Base-by-base conservation (phyloP, 2,888 invertebrate genomes). In the Pristionchus arcanus region DNA sequence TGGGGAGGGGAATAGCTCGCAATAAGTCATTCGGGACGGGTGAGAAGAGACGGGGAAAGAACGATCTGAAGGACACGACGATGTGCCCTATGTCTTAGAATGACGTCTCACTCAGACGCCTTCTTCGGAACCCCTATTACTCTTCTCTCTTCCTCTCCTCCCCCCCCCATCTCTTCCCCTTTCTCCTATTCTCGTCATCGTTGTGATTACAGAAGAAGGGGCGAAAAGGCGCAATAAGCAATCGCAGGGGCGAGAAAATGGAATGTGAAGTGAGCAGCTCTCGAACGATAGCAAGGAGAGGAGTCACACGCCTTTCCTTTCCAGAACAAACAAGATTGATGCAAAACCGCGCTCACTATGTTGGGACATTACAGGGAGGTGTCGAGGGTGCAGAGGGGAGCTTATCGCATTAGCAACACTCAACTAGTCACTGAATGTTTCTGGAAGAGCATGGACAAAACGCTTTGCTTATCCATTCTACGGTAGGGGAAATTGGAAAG, bases 71-170 rank as follows among this genome's bases (percentile, higher is more conserved):
- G 34, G 42, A 42, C 9, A 63, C 66, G 28, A 28, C 13, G 74
- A 77, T 42, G 74, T 77, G 74, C 42, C 74, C 74, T 77, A 77
- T 81, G 49, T 81, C 42, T 74, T 16, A 81, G 81, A 81, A 53
- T 81, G 81, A 81, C 81, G 81, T 81, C 81, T 81, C 81, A 81
- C 42, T 81, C 49, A 49, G 74, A 74, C n/a, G 34, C 74, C 74
- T 31, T 34, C 74, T 31, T 34, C 63, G 53, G 81, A 81, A 81
- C 81, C 81, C 81, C 81, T 81, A 81, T 81, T 81, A 49, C 81
- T 81, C 49, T 63, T 63, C 28, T n/a, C 53, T 49, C 53, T 28
- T 53, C 53, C 49, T 63, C 25, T n/a, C n/a, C 53, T 49, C 16
- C 28, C 49, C 16, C 49, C 2, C 25, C 28, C 15, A 37, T 74